These are phyloP conservation scores for Heteronetta atricapilla DNA, from an alignment of 2,113 vertebrate species.

Conservation along the genomic window DNA sequence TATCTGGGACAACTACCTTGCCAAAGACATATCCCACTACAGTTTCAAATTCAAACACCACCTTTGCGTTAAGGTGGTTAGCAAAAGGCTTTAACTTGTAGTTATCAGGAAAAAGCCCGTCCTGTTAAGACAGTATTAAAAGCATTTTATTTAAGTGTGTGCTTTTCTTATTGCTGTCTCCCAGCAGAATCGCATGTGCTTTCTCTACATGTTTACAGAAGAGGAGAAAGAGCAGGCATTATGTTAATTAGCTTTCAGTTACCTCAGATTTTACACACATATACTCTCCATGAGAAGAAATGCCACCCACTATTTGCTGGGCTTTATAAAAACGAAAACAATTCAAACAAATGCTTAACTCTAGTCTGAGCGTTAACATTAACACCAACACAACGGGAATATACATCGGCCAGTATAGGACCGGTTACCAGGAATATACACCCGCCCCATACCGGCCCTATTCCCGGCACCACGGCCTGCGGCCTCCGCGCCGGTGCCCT, in stretches of 20 bases:
- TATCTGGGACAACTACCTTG: not conserved
- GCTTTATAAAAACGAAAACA: not conserved
- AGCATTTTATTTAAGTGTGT: not conserved
- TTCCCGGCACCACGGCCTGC: no score
- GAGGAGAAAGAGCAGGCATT: not conserved
- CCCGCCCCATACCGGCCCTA: no score
- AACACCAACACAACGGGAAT: rapidly evolving
- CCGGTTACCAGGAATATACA: no score
- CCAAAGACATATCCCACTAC: not conserved
- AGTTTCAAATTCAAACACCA: not conserved
- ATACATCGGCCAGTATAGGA: no score
- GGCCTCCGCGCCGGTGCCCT: no score
- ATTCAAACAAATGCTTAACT: not conserved
- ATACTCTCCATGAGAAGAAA: not conserved
- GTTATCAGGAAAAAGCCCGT: not conserved
- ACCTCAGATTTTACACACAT: not conserved
- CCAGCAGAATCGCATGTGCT: not conserved
- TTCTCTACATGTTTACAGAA: not conserved
- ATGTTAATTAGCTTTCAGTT: not conserved
- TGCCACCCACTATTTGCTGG: not conserved
- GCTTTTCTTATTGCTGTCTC: not conserved
- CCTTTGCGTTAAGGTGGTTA: not conserved
- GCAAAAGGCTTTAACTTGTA: not conserved
- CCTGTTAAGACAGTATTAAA: not conserved
- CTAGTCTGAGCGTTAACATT: not conserved